phyloP scores from a whole-genome alignment of 2,888 invertebrate species.

The Colletes collaris region DNA sequence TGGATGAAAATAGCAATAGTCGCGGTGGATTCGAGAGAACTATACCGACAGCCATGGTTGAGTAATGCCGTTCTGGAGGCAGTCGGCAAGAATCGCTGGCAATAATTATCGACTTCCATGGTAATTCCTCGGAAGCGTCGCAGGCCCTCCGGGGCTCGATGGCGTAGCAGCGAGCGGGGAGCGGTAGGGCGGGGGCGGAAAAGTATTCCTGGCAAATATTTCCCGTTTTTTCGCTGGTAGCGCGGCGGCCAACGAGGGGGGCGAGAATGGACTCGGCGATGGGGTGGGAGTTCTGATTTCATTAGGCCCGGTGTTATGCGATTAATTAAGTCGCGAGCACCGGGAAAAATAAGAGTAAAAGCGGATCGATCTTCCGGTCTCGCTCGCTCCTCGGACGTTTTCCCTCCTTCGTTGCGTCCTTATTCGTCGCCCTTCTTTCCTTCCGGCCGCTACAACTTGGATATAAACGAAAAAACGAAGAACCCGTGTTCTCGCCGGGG shows the following conservation, averaged over 20 bases:
- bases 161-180: background rate
- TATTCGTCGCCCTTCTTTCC: background rate
- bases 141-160: constrained; percentile 33
- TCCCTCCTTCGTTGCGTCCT: constrained; percentile 20
- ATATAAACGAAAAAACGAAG: constrained; percentile 42
- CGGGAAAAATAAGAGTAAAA: constrained; percentile 79
- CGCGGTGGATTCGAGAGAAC: no score
- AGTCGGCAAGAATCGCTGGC: constrained; percentile 29
- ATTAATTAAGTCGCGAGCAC: constrained; percentile 83
- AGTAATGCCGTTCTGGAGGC: background rate
- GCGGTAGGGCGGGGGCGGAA: constrained; percentile 62
- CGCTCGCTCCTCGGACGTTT: constrained; percentile 40
- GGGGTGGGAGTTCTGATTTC: constrained; percentile 82
- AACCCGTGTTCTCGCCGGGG: constrained; percentile 38
- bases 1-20: no score
- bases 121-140: constrained; percentile 57
- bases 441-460: constrained; percentile 14
- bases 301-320: constrained; percentile 83
- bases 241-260: constrained; percentile 63
- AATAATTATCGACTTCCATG: constrained; percentile 64
- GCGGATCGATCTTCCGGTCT: constrained; percentile 62
- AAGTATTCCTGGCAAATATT: constrained; percentile 81
- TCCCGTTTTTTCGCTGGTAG: constrained; percentile 72
- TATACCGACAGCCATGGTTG: no score
- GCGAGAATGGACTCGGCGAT: constrained; percentile 65